phyloP scores from a whole-genome alignment of 2,797 vertebrate genomes.

The Remorina albescens region DNA sequence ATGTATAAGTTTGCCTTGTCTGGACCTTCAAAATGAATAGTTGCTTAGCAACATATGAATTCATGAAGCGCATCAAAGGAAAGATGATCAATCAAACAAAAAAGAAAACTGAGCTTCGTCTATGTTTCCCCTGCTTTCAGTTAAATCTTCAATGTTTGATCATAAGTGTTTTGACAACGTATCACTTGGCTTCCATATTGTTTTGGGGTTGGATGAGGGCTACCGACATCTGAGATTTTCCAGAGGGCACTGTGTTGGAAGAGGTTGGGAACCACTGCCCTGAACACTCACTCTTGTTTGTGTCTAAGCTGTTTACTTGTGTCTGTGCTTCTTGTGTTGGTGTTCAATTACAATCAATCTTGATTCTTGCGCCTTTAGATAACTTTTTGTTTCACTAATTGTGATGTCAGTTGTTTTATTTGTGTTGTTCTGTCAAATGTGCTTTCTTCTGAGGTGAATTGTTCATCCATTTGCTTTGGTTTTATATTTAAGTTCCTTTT shows the following conservation, averaged over 20 bases:
- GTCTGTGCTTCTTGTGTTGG: slow-evolving; percentile 22
- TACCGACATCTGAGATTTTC: not conserved
- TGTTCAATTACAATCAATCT: slow-evolving; percentile 24
- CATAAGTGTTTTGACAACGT: not conserved
- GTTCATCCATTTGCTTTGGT: slow-evolving; percentile 16
- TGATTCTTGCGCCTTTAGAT: slow-evolving; percentile 60
- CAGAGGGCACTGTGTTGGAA: not conserved
- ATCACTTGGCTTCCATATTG: not conserved
- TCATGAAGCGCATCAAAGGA: no score
- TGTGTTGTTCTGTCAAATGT: slow-evolving; percentile 46
- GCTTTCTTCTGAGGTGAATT: slow-evolving; percentile 25
- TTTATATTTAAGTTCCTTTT: slow-evolving; percentile 22
- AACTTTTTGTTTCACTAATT: slow-evolving; percentile 25
- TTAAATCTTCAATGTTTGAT: no score
- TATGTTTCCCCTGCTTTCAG: not conserved
- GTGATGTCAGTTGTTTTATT: slow-evolving; percentile 29
- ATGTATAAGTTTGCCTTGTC: no score
- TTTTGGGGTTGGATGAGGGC: not conserved
- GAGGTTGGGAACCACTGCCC: not conserved
- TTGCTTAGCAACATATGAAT: not conserved
- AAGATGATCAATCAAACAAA: not conserved
- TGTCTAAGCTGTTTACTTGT: slow-evolving; percentile 37
- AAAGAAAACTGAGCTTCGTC: no score
- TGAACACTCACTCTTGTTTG: slow-evolving; percentile 11
- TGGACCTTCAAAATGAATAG: not conserved